Base-by-base conservation (phyloP, 2,113 vertebrate genomes). In the Megaceryle torquata region DNA sequence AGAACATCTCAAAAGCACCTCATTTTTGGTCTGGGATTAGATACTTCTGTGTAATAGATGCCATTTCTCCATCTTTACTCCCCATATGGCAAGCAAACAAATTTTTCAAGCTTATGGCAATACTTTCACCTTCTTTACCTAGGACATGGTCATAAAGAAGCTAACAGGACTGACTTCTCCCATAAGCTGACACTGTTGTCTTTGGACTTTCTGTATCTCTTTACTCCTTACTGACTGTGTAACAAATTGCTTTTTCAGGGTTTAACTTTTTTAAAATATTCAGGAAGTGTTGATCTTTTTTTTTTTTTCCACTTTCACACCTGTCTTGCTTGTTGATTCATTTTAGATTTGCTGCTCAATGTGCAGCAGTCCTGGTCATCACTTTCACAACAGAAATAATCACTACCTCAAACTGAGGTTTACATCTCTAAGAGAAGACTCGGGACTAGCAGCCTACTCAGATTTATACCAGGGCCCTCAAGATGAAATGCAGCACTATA, bases 341-440 rank as follows among this genome's bases (percentile, higher is more conserved):
- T 65, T 92, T 90, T n/a, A 64, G 22, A 83, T 75, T 90, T 87
- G 50, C 63, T 82, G 84, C 76, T 95, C 33, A 82, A 81, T 85
- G n/a, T 44, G 61, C 83, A 82, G 57, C 15, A 56, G 65, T 37
- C 77, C 51, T 78, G 80, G 67, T 56, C 63, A 87, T 89, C 14
- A 35, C 53, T 84, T 94, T 57, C 70, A 88, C 61, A 74, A 72
- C 21, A 93, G 46, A 92, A 61, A 91, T 79, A 86, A 89, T 53
- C 91, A 89, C 89, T 74, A 93, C 3, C 6, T 90, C 70, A 80
- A 90, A 67, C 28, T 88, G 71, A 97, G 31, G 74, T 88, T 95
- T 95, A 70, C 65, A 82, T 74, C 80, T 92, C 13, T 4, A 88
- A 90, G 78, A 95, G 44, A 76, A 86, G 80, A 84, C 77, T 57